phyloP scores from a whole-genome alignment of 2,113 vertebrate species.

The Loxodonta africana region DNA sequence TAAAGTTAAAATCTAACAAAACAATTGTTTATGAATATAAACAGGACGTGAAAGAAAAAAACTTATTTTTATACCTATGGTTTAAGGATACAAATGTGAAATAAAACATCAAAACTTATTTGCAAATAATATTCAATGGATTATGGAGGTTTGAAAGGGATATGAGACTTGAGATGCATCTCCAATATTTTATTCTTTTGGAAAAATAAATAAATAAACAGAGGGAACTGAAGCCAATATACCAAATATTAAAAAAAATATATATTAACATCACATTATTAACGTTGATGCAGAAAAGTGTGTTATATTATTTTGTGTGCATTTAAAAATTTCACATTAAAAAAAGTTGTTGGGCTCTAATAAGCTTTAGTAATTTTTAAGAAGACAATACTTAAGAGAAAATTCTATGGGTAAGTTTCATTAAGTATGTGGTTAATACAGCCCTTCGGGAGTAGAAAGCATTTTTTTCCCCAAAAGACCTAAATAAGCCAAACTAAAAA shows the following conservation, averaged over 20 bases:
- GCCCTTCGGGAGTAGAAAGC: background rate
- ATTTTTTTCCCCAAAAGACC: background rate
- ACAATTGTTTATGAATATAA: background rate
- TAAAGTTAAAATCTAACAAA: background rate
- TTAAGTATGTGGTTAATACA: slow-evolving; percentile 49
- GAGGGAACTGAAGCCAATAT: background rate
- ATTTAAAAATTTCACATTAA: background rate
- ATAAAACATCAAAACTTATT: background rate
- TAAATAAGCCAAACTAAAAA: slow-evolving; percentile 5
- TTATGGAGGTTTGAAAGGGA: background rate
- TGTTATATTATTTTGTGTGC: background rate
- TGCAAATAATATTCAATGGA: background rate
- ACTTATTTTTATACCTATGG: background rate
- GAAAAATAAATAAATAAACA: background rate
- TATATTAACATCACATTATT: background rate
- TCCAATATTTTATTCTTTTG: slow-evolving; percentile 1
- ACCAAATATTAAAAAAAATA: background rate
- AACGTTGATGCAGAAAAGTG: background rate
- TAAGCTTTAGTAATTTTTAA: background rate
- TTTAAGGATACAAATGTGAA: background rate
- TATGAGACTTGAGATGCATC: background rate
- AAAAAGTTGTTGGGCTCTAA: background rate
- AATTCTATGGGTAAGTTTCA: background rate
- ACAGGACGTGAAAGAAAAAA: background rate
- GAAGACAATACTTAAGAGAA: slow-evolving; percentile 36